Evolutionary conservation across 2,113 vertebrate genomes (phyloP).

Genomic region (Athene noctua): DNA sequence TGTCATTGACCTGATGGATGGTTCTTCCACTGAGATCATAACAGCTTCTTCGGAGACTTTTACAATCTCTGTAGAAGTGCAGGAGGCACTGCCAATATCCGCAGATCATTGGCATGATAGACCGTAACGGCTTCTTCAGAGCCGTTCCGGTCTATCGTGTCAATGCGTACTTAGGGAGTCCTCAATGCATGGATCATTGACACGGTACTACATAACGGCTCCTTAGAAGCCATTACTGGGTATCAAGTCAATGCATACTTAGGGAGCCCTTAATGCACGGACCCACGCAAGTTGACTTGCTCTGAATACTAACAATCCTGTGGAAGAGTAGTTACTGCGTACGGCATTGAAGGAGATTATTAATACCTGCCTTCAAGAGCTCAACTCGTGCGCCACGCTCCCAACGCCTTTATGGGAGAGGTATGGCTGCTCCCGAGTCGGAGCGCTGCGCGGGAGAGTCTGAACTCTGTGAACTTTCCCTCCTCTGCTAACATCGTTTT

Average conservation of each 20-base stretch:
- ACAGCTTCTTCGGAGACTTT: constrained; percentile 71
- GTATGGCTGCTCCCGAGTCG: background rate
- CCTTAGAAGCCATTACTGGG: constrained; percentile 83
- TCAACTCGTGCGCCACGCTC: fast-evolving
- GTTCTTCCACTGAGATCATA: constrained; percentile 52
- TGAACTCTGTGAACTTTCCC: background rate
- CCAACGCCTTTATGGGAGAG: fast-evolving
- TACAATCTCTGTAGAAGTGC: constrained; percentile 67
- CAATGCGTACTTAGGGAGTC: constrained; percentile 82
- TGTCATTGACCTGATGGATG: constrained; percentile 1
- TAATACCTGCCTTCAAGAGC: background rate
- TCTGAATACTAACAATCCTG: constrained; percentile 79
- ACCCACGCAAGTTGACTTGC: constrained; percentile 75
- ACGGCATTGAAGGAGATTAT: constrained; percentile 12
- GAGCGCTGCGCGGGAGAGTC: background rate
- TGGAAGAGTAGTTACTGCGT: constrained; percentile 74
- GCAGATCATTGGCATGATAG: constrained; percentile 81
- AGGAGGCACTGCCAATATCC: constrained; percentile 79
- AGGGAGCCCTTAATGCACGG: constrained; percentile 79
- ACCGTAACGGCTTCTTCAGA: constrained; percentile 80
- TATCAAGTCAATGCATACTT: constrained; percentile 84
- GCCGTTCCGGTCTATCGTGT: constrained; percentile 79
- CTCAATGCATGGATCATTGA: constrained; percentile 83
- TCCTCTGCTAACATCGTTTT: background rate
- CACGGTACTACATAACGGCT: constrained; percentile 81